These are phyloP conservation scores for Tichodroma muraria DNA, from an alignment of 2,113 vertebrate genomes.

Conservation along the genomic window DNA sequence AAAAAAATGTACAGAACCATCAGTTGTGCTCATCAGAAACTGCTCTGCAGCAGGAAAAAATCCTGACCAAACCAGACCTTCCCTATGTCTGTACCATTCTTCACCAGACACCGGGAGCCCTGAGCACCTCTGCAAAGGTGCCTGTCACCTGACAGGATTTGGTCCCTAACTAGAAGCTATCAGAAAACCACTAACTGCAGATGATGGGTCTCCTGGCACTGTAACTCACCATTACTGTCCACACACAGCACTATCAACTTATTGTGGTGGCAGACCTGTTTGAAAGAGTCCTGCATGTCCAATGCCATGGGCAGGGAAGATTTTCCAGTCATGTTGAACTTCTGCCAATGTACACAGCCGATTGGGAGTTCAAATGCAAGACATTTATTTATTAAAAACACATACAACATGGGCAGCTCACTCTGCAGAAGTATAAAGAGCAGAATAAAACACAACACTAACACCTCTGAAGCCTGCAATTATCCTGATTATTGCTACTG, in stretches of 20 bases:
- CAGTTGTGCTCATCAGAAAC: neutral
- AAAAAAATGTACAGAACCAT: neutral
- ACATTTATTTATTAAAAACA: conserved; percentile 26
- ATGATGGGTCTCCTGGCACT: neutral
- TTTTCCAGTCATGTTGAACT: conserved; percentile 43
- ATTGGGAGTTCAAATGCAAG: conserved; percentile 30
- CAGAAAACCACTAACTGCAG: conserved; percentile 47
- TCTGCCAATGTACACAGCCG: conserved; percentile 23
- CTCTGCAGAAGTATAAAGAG: neutral
- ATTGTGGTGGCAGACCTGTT: conserved; percentile 5
- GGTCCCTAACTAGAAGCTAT: neutral
- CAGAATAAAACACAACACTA: neutral
- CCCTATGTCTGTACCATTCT: neutral
- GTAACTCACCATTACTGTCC: conserved; percentile 28
- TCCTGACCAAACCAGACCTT: neutral
- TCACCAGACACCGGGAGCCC: neutral
- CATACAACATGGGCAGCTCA: neutral
- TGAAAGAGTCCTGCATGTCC: neutral
- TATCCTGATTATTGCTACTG: neutral
- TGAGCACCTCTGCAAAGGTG: neutral
- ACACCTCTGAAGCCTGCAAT: neutral
- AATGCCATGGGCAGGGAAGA: neutral
- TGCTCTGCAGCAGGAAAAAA: neutral
- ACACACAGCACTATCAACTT: neutral
- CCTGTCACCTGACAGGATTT: neutral